Evolutionary conservation across 2,113 vertebrate species (phyloP), one percentile per base, ranked within the genome.

Genomic region (Dasypus novemcinctus): DNA sequence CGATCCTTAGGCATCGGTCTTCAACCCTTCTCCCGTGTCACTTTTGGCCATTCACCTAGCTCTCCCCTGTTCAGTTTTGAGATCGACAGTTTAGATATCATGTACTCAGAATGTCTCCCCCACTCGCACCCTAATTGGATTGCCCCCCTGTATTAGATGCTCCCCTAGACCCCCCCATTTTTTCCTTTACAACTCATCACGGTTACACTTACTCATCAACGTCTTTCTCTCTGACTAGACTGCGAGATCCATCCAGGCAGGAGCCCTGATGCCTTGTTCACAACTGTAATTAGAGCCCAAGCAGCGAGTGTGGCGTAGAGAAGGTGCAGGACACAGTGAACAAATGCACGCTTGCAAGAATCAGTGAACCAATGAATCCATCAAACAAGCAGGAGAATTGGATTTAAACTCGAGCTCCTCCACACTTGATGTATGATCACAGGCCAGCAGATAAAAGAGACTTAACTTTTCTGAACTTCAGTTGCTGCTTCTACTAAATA

Each of bases 401-500:
- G 25, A 59, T 80, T 79, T 15, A 75, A 94, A 89, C 18, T 64
- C 31, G 72, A 66, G 20, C 72, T 80, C 36, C 25, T 10, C 52
- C 21, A 17, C 21, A 31, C 72, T 76, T 49, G n/a, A 66, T 74
- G 23, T 43, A 41, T 68, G 66, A 64, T 33, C 41, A 36, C 46
- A 11, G 43, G 36, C 69, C 41, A 63, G n/a, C n/a, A 61, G n/a
- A 74, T 29, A 71, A 93, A 86, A 69, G 1, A 86, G 20, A 14
- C 33, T 94, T 93, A 74, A 69, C 23, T 72, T 95, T 87, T 72
- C 31, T 25, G 66, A 82, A 79, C 18, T n/a, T 93, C 69, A 69
- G 59, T 36, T 52, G 52, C 75, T 46, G 20, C 7, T 79, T 72
- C 79, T 91, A n/a, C 0, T 17, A 59, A 85, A 63, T 36, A 27